Evolutionary conservation across 1,140 invertebrate genomes (phyloP).

Genomic region (Colletes latitarsis): DNA sequence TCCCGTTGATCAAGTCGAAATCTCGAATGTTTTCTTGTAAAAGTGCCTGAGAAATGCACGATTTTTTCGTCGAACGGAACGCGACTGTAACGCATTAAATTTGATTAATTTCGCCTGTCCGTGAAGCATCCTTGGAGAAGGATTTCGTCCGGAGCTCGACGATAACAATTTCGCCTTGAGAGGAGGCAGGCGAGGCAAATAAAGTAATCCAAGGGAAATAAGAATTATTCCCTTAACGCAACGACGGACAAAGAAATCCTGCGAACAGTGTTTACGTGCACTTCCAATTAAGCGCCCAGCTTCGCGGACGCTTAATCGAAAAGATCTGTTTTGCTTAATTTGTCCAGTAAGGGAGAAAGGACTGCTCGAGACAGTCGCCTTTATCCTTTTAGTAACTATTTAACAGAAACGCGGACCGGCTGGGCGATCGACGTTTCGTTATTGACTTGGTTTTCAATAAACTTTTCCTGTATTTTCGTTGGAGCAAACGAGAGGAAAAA

Average conservation of each 20-base stretch:
- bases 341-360: background rate
- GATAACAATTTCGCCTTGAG: background rate
- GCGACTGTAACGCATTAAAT: background rate
- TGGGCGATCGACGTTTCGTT: background rate
- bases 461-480: no score
- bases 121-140: background rate
- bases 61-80: background rate
- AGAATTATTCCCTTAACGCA: background rate
- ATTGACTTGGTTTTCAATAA: no score
- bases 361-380: background rate
- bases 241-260: background rate
- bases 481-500: no score
- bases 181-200: background rate
- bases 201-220: slow-evolving; percentile 1
- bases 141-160: background rate
- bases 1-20: no score
- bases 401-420: background rate
- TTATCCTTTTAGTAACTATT: background rate
- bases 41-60: no score
- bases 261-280: background rate
- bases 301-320: background rate
- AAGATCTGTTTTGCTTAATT: background rate
- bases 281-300: background rate
- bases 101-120: background rate
- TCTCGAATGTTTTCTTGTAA: no score